These are phyloP conservation scores for Pterophyllum scalare DNA, from an alignment of 2,113 vertebrate genomes.

Conservation along the genomic window DNA sequence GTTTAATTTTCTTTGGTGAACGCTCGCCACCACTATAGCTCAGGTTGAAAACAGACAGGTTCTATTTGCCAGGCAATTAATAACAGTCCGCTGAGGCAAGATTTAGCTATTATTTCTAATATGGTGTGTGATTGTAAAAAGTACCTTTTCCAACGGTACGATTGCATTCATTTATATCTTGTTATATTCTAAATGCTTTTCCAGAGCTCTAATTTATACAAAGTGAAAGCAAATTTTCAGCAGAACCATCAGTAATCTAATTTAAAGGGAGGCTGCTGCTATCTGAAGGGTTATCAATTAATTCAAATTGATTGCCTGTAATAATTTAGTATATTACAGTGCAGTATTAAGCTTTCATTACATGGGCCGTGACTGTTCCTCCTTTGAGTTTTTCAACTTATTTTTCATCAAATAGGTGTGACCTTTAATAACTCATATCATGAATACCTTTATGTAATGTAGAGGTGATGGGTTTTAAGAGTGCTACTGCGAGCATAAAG, in stretches of 20 bases:
- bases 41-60: constrained; percentile 76
- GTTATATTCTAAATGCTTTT: constrained; percentile 82
- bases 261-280: constrained; percentile 69
- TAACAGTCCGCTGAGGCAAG: constrained; percentile 70
- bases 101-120: constrained; percentile 83
- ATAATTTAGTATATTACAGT: constrained; percentile 69
- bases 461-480: constrained; percentile 60
- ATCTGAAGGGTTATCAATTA: constrained; percentile 70
- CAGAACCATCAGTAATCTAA: constrained; percentile 74
- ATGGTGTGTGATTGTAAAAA: constrained; percentile 80
- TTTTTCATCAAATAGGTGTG: constrained; percentile 51
- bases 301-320: constrained; percentile 69
- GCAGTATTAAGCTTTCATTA: constrained; percentile 68
- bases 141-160: constrained; percentile 77
- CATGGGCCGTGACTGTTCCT: constrained; percentile 42
- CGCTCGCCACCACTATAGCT: constrained; percentile 71
- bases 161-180: constrained; percentile 84
- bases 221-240: constrained; percentile 72
- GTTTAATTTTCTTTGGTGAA: constrained; percentile 85
- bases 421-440: constrained; percentile 53
- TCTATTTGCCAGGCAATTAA: constrained; percentile 83
- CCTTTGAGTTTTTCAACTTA: constrained; percentile 42
- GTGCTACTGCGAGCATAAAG: constrained; percentile 58
- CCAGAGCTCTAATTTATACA: constrained; percentile 79
- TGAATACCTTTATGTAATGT: constrained; percentile 26